These are phyloP conservation scores for Chloroclystis v-ata DNA, from an alignment of 2,888 invertebrate species.

Conservation along the genomic window DNA sequence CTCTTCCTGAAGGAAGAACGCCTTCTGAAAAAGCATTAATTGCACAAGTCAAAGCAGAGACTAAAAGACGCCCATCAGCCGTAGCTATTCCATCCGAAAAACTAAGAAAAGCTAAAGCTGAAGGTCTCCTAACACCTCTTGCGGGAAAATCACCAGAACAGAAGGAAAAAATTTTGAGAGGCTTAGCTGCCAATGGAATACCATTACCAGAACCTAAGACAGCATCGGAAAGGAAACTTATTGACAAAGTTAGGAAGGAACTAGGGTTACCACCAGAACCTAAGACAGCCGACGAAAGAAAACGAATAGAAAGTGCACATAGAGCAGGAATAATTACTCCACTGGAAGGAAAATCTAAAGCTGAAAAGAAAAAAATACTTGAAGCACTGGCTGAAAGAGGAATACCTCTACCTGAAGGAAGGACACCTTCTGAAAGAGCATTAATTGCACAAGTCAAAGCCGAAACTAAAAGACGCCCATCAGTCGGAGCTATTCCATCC, in stretches of 20 bases:
- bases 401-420: conserved; percentile 35
- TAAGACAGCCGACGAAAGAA: no score
- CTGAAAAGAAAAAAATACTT: conserved; percentile 32
- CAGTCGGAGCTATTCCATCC: background rate
- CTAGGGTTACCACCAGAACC: no score
- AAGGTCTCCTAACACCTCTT: background rate
- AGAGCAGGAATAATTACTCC: no score
- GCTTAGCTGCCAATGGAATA: background rate
- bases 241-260: no score
- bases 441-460: conserved; percentile 8
- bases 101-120: conserved; percentile 16
- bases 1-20: conserved; percentile 32
- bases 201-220: background rate
- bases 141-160: background rate
- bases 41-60: conserved; percentile 27
- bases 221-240: no score
- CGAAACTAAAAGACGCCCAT: conserved; percentile 4
- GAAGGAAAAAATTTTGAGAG: background rate
- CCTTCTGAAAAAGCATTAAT: conserved; percentile 29
- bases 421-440: conserved; percentile 37
- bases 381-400: conserved; percentile 31
- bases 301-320: no score
- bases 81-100: conserved; percentile 29
- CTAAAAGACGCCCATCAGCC: conserved; percentile 11
- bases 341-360: background rate